Evolutionary conservation across 2,797 vertebrate genomes (phyloP).

Genomic region (Anas bahamensis): DNA sequence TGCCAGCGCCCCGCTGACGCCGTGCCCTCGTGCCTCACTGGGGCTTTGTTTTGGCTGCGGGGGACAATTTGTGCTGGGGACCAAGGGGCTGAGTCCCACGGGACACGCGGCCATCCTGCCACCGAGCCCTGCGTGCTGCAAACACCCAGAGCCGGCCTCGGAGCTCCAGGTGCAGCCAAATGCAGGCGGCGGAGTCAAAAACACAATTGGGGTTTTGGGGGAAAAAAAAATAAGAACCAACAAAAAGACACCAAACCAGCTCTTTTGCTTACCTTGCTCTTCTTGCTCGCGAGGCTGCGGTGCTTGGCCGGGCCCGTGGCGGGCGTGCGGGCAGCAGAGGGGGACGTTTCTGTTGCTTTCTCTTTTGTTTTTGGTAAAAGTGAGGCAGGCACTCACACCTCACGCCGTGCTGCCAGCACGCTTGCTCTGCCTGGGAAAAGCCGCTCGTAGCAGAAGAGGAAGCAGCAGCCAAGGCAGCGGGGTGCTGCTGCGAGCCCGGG

Average conservation of each 20-base stretch:
- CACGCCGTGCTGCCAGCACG: neutral
- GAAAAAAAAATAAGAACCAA: neutral
- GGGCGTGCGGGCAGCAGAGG: neutral
- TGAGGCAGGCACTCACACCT: neutral
- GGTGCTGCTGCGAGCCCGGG: neutral
- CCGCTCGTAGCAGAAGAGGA: neutral
- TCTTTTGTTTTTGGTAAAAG: constrained; percentile 47
- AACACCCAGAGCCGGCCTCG: accelerated
- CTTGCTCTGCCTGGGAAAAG: neutral
- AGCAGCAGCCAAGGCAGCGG: neutral
- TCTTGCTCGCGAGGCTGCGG: neutral
- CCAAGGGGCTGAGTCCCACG: neutral
- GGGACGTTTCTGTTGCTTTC: neutral
- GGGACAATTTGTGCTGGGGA: neutral
- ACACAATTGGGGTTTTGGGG: accelerated
- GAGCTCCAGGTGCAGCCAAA: too few species aligned
- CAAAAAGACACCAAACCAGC: neutral
- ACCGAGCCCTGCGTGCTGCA: neutral
- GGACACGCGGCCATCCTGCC: neutral
- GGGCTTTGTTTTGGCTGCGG: neutral
- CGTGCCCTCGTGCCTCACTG: neutral
- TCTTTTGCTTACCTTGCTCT: constrained; percentile 1
- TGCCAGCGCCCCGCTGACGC: neutral
- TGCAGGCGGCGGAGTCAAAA: neutral
- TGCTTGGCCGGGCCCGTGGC: neutral